These are phyloP conservation scores for Chelidonichthys spinosus DNA, from an alignment of 2,797 vertebrate species.

Conservation along the genomic window DNA sequence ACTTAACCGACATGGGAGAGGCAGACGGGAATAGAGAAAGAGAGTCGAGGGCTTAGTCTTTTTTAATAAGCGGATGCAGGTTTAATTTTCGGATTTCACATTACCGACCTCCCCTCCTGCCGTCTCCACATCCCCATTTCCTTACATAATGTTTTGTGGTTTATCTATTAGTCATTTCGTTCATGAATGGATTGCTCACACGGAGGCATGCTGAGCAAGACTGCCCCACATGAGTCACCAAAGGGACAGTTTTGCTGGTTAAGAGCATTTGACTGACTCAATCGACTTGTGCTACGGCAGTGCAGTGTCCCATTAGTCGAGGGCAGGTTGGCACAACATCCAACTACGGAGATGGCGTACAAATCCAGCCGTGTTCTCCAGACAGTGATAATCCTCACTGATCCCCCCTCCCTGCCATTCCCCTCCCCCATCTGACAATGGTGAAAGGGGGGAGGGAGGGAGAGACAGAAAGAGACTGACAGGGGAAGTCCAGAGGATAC, in stretches of 20 bases:
- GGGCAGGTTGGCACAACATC: conserved; percentile 70
- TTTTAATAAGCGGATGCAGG: conserved; percentile 65
- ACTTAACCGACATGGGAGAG: conserved; percentile 51
- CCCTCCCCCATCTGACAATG: conserved; percentile 52
- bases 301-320: conserved; percentile 64
- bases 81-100: conserved; percentile 58
- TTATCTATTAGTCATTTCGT: conserved; percentile 14
- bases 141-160: not conserved
- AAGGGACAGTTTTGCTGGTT: conserved; percentile 44
- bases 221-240: conserved; percentile 21
- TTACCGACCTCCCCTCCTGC: conserved; percentile 10
- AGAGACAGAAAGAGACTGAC: conserved; percentile 40
- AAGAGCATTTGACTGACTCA: conserved; percentile 61
- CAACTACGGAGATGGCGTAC: conserved; percentile 62
- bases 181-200: conserved; percentile 22
- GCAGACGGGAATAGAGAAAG: conserved; percentile 43
- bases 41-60: conserved; percentile 38
- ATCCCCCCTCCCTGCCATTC: conserved; percentile 48
- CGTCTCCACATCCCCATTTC: not conserved
- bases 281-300: conserved; percentile 62
- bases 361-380: conserved; percentile 75
- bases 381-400: conserved; percentile 80
- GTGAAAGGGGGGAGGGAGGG: conserved; percentile 12
- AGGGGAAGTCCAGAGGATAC: conserved; percentile 29
- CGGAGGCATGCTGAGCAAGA: conserved; percentile 24